A percentile compares a stretch with the other conserved stretches of the same genome.
phyloP scores from a whole-genome alignment of 35 echinoderm and acorn worm species.

The Strongylocentrotus purpuratus region DNA sequence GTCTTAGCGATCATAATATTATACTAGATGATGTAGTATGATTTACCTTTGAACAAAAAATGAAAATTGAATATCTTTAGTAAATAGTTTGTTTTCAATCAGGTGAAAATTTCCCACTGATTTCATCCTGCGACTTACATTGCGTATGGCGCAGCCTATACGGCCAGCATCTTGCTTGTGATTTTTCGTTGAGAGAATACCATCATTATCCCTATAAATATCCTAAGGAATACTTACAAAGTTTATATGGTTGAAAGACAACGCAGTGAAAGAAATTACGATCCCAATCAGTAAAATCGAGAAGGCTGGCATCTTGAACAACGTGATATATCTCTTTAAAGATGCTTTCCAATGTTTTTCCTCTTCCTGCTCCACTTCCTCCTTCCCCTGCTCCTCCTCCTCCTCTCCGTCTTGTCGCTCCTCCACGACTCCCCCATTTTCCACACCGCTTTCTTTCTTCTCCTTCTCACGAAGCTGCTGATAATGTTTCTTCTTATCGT shows the following conservation, averaged over 20 bases:
- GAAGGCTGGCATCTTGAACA: conserved; percentile 7
- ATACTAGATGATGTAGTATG: too few species aligned
- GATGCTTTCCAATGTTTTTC: not conserved
- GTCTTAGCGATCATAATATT: too few species aligned
- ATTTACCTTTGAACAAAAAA: too few species aligned
- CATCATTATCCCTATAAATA: too few species aligned
- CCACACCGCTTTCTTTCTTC: not conserved
- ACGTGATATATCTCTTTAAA: not conserved
- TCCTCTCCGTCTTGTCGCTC: not conserved
- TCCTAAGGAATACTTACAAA: not conserved
- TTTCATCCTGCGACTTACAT: too few species aligned
- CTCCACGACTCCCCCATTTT: not conserved
- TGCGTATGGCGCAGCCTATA: too few species aligned
- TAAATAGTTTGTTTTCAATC: too few species aligned
- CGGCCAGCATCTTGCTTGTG: too few species aligned
- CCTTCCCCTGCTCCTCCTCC: too few species aligned
- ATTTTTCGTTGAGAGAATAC: too few species aligned
- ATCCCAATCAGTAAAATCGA: not conserved
- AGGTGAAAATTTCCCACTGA: too few species aligned
- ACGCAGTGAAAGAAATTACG: conserved; percentile 2
- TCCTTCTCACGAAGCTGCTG: not conserved
- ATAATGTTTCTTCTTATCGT: not conserved
- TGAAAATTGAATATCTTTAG: too few species aligned
- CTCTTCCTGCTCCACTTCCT: not conserved
- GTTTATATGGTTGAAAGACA: conserved; percentile 45